These are phyloP conservation scores for Casuarius casuarius DNA, from an alignment of 2,113 vertebrate species.

Conservation along the genomic window DNA sequence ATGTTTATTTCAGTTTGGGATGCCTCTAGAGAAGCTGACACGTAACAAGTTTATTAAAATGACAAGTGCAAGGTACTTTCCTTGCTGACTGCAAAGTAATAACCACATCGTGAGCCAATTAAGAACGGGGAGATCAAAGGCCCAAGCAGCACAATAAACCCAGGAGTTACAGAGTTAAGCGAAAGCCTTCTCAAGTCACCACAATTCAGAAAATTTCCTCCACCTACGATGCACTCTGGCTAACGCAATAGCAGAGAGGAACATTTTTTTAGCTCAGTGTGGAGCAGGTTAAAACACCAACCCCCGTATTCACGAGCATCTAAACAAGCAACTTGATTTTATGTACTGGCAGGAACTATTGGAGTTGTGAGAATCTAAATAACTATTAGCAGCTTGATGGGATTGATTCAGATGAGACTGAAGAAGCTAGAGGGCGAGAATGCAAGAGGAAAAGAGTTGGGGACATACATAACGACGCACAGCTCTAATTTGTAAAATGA, in stretches of 20 bases:
- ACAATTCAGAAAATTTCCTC: background rate
- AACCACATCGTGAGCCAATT: conserved; percentile 11
- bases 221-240: background rate
- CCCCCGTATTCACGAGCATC: background rate
- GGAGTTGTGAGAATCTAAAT: background rate
- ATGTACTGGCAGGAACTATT: background rate
- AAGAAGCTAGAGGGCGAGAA: background rate
- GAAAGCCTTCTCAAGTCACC: background rate
- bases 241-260: background rate
- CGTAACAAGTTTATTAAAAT: conserved; percentile 46
- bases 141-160: background rate
- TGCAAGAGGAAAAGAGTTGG: background rate
- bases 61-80: conserved; percentile 48
- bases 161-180: background rate
- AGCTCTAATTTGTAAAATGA: background rate
- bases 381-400: background rate
- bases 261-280: background rate
- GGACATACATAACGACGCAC: background rate
- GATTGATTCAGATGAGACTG: background rate
- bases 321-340: background rate
- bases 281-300: background rate
- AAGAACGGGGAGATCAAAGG: conserved; percentile 10
- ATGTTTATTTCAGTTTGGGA: conserved; percentile 56
- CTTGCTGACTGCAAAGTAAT: conserved; percentile 17
- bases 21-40: conserved; percentile 40